Percentiles rank a stretch among this genome's conserved stretches.
Conservation (phyloP, 1,140 invertebrate species). For the Brachionus manjavacas region DNA sequence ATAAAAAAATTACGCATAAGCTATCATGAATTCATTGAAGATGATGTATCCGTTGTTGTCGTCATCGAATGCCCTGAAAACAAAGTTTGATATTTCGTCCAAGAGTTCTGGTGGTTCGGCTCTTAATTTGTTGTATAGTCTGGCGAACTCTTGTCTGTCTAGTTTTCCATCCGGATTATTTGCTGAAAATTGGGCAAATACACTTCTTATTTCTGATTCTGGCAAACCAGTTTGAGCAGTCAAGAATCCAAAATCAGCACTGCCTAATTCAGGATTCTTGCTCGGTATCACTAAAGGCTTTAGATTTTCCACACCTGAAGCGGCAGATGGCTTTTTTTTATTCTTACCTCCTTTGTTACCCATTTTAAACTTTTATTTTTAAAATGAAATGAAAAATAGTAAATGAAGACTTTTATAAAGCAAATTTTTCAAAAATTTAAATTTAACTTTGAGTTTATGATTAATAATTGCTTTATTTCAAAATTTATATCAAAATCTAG, state of each 20-base stretch:
- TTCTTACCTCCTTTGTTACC: conserved; percentile 7
- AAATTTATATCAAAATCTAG: not conserved
- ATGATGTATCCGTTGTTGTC: conserved; percentile 1
- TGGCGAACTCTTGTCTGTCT: not conserved
- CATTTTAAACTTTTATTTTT: not conserved
- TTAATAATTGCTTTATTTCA: not conserved
- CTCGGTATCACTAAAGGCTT: not conserved
- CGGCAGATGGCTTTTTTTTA: not conserved
- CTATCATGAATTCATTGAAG: conserved; percentile 20
- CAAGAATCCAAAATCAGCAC: not conserved
- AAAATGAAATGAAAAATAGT: not conserved
- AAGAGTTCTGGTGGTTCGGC: not conserved
- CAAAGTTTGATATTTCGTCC: not conserved
- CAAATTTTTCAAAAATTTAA: not conserved
- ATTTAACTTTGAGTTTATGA: not conserved
- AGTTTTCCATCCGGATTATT: conserved; percentile 21
- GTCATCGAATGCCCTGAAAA: conserved; percentile 12
- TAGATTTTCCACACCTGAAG: not conserved
- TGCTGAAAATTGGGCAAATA: not conserved
- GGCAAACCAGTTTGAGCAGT: not conserved
- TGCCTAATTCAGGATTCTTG: not conserved
- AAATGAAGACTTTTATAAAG: not conserved
- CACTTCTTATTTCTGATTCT: not conserved
- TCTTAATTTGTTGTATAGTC: not conserved
- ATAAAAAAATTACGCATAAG: not conserved